Percentiles rank a stretch among this genome's conserved stretches.
Evolutionary conservation across 2,797 vertebrate genomes (phyloP).

Genomic region (Emydoidea blandingii): DNA sequence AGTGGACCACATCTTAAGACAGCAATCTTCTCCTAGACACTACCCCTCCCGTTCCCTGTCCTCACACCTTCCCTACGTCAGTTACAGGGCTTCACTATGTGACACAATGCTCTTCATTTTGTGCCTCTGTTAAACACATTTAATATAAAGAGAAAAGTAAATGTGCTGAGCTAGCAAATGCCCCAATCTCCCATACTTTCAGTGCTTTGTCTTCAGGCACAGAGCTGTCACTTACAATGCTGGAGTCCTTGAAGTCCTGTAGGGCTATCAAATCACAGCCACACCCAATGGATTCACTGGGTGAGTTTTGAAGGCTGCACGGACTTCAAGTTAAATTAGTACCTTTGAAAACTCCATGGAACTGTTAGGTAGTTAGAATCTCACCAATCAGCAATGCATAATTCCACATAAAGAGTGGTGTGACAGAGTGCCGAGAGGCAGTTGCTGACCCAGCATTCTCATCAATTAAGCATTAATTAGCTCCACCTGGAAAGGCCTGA

Average conservation of each 20-base stretch:
- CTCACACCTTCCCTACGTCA: background rate
- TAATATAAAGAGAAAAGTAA: background rate
- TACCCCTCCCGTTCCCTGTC: background rate
- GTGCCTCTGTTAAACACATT: background rate
- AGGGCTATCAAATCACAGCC: background rate
- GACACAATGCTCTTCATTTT: background rate
- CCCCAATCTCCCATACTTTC: background rate
- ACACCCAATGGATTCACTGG: background rate
- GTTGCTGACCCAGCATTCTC: no score
- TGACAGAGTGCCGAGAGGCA: no score
- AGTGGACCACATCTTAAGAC: background rate
- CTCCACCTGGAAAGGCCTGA: no score
- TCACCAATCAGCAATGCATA: background rate
- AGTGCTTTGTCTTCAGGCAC: background rate
- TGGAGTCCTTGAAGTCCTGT: background rate
- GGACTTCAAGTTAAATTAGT: background rate
- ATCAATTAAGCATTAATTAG: no score
- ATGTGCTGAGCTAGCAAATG: background rate
- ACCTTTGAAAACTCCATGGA: background rate
- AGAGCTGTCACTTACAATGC: background rate
- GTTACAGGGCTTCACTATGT: slow-evolving; percentile 21
- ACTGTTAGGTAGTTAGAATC: background rate
- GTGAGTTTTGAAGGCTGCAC: background rate
- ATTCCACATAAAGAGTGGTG: background rate
- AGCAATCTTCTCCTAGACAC: background rate